Evolutionary conservation across 2,888 invertebrate species (phyloP).

Genomic region (Pseudoips prasinana): DNA sequence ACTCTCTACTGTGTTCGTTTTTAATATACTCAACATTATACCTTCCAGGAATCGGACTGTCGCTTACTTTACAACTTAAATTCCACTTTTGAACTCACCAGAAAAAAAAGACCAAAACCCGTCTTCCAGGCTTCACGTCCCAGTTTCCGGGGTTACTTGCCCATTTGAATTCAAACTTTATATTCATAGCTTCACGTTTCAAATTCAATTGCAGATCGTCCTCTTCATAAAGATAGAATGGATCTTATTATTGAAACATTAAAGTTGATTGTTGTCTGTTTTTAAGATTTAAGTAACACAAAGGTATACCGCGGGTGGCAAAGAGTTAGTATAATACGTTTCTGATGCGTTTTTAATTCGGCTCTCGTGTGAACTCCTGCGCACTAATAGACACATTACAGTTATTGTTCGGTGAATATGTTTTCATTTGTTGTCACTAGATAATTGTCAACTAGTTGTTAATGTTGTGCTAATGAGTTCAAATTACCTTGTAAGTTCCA

Average conservation of each 20-base stretch:
- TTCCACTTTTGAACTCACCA: slow-evolving; percentile 42
- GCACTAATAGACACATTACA: slow-evolving; percentile 70
- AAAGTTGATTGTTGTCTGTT: slow-evolving; percentile 24
- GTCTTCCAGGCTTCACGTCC: slow-evolving; percentile 35
- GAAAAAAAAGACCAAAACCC: slow-evolving; percentile 33
- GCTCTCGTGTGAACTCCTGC: slow-evolving; percentile 72
- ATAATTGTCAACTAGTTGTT: slow-evolving; percentile 22
- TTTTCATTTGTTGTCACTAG: slow-evolving; percentile 37
- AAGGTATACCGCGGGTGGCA: slow-evolving; percentile 49
- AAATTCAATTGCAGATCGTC: slow-evolving; percentile 10
- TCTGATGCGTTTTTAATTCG: slow-evolving; percentile 78
- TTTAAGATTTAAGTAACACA: slow-evolving; percentile 6
- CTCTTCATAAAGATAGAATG: background rate
- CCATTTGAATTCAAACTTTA: slow-evolving; percentile 14
- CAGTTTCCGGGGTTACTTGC: slow-evolving; percentile 39
- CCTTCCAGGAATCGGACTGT: slow-evolving; percentile 18
- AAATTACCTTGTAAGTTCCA: background rate
- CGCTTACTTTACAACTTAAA: slow-evolving; percentile 36
- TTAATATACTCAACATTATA: no score
- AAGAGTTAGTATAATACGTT: slow-evolving; percentile 72
- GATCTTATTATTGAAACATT: background rate
- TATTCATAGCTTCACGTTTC: slow-evolving; percentile 3
- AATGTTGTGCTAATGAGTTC: background rate
- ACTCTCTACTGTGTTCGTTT: no score
- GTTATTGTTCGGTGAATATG: slow-evolving; percentile 38